A percentile compares a stretch with the other conserved stretches of the same genome.
Evolutionary conservation across 1,140 invertebrate genomes (phyloP).

Genomic region (Ctenoplectra terminalis): DNA sequence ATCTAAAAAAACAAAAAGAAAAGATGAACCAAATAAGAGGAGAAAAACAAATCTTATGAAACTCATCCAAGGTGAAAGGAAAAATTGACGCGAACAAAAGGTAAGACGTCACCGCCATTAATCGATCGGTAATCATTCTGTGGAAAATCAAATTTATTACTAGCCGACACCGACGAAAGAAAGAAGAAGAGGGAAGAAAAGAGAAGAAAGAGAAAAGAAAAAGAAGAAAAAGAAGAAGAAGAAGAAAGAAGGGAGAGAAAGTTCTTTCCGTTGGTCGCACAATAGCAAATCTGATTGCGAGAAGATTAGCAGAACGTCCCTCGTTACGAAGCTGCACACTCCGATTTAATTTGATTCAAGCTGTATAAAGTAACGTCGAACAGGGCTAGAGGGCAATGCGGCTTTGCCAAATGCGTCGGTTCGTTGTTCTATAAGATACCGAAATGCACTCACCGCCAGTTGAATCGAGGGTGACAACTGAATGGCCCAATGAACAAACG

Average conservation of each 20-base stretch:
- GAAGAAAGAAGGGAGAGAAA: not conserved
- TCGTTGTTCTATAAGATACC: constrained; percentile 32
- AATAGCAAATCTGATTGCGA: constrained; percentile 41
- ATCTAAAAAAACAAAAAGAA: too few species aligned
- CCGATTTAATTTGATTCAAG: constrained; percentile 56
- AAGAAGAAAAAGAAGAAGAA: too few species aligned
- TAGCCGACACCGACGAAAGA: not conserved
- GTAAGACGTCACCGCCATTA: constrained; percentile 11
- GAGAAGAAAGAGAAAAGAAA: not conserved
- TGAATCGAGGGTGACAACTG: constrained; percentile 3
- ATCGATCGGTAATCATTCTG: constrained; percentile 19
- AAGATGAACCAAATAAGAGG: not conserved
- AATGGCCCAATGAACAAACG: constrained; percentile 36
- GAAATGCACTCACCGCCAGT: not conserved
- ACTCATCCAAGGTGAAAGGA: not conserved
- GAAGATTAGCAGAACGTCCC: constrained; percentile 46
- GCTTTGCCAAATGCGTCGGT: constrained; percentile 23
- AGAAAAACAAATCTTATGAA: not conserved
- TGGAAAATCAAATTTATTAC: constrained; percentile 41
- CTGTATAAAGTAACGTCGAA: constrained; percentile 48
- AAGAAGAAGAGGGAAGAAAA: too few species aligned
- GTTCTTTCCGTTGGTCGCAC: constrained; percentile 17
- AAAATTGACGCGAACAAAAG: not conserved
- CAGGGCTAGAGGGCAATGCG: constrained; percentile 33
- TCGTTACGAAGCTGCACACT: constrained; percentile 37